Evolutionary conservation across 2,888 invertebrate species (phyloP), one percentile per base, ranked within the genome.

Genomic region (Siphlonurus alternatus): DNA sequence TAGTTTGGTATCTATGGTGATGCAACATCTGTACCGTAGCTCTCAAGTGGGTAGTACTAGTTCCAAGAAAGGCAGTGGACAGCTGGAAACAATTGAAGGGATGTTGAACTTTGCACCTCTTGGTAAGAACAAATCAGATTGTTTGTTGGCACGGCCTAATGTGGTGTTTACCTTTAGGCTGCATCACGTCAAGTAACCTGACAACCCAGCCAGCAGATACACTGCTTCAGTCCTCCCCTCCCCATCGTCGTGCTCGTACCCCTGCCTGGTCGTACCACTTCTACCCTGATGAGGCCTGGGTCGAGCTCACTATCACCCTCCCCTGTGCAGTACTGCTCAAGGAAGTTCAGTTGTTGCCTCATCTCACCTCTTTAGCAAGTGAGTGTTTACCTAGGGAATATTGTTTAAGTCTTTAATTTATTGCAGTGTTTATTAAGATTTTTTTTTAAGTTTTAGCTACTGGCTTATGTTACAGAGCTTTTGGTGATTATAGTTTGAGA

Each of bases 241-340:
- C 92, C 2, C 89, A 90, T 72, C 81, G 93, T 56, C 80, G 95
- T 54, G 89, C 93, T 23, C 82, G 94, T 66, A 89, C 91, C 1
- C 89, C 95, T 2, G 88, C 93, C n/a, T 96, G 95, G 95, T 89
- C 90, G 25, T 94, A 95, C 77, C 92, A 95, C 78, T 96, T 93
- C 78, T 93, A 92, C 78, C 90, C 91, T 25, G 85, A 86, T 70
- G 93, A 94, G 76, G 87, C 88, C 53, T 91, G 89, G 78, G 87
- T 95, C 0, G 93, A 95, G 74, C 80, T 96, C 59, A 88, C 88
- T 2, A 81, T 96, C 63, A 84, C 87, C 23, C 78, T 96, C 70
- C 95, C 95, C 0, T 93, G 92, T 73, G 93, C 94, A 19, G 85
- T 93, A 71, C 79, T 92, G 69, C 78, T 96, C 64, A 86, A 89